Conservation (phyloP, 2,888 invertebrate species). For the Tinea pellionella region DNA sequence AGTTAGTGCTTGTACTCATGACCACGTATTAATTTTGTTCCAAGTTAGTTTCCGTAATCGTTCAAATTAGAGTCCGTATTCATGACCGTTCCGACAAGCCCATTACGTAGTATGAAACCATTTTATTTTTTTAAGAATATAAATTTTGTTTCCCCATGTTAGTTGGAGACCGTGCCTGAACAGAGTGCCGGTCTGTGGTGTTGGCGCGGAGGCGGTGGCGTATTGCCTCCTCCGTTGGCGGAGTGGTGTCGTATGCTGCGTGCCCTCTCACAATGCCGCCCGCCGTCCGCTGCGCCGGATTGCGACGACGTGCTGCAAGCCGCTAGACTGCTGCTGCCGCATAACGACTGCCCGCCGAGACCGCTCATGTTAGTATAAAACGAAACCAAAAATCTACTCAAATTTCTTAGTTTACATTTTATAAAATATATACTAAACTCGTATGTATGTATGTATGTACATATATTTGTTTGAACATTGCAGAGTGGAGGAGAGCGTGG, state of each 20-base stretch:
- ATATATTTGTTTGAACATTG: no score
- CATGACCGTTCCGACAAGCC: no score
- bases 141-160: background rate
- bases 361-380: constrained; percentile 72
- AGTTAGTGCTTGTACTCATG: no score
- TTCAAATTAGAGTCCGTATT: no score
- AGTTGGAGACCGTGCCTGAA: background rate
- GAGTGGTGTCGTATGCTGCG: constrained; percentile 89
- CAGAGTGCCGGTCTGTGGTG: constrained; percentile 74
- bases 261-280: constrained; percentile 85
- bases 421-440: no score
- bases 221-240: constrained; percentile 83
- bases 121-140: no score
- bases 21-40: no score
- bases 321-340: constrained; percentile 84
- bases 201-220: constrained; percentile 78
- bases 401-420: no score
- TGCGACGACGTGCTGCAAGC: constrained; percentile 91
- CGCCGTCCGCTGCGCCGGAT: constrained; percentile 82
- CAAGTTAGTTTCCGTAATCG: no score
- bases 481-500: constrained; percentile 69
- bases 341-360: constrained; percentile 89
- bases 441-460: no score
- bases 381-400: constrained; percentile 17
- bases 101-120: no score